A percentile compares a stretch with the other conserved stretches of the same genome.
Evolutionary conservation across 2,797 vertebrate genomes (phyloP).

Genomic region (Picus viridis): DNA sequence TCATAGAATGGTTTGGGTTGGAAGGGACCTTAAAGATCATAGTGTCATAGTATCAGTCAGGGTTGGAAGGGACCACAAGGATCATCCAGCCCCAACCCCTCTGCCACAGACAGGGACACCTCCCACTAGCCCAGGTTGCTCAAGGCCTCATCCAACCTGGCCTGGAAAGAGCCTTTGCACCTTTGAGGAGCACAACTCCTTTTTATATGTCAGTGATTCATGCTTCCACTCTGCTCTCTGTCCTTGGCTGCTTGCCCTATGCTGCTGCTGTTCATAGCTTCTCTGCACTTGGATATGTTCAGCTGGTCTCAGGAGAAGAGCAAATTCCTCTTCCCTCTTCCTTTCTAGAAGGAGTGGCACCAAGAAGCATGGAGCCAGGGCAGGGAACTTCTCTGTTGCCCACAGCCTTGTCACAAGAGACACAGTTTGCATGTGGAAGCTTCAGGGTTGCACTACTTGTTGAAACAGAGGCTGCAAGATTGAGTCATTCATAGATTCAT

Average conservation of each 20-base stretch:
- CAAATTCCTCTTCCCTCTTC: not conserved
- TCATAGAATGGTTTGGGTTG: too few species aligned
- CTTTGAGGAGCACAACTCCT: not conserved
- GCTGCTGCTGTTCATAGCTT: not conserved
- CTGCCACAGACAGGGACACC: too few species aligned
- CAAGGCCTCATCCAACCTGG: too few species aligned
- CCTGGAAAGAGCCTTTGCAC: not conserved
- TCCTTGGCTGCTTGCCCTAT: not conserved
- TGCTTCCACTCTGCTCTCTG: not conserved
- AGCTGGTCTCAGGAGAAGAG: not conserved
- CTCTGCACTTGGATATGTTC: not conserved
- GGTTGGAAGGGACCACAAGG: too few species aligned
- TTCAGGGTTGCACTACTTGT: not conserved
- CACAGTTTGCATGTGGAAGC: not conserved
- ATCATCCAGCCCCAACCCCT: too few species aligned
- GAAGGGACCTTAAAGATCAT: too few species aligned
- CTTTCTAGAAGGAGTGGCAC: not conserved
- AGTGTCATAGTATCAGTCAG: too few species aligned
- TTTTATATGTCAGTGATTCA: not conserved
- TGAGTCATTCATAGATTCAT: too few species aligned
- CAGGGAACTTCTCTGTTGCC: not conserved
- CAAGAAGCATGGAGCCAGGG: not conserved
- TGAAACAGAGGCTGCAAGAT: not conserved
- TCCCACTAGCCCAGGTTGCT: too few species aligned
- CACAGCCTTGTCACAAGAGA: not conserved